Percentiles rank a stretch among this genome's conserved stretches.
phyloP scores from a whole-genome alignment of 2,113 vertebrate genomes.

The Daphoenositta chrysoptera region DNA sequence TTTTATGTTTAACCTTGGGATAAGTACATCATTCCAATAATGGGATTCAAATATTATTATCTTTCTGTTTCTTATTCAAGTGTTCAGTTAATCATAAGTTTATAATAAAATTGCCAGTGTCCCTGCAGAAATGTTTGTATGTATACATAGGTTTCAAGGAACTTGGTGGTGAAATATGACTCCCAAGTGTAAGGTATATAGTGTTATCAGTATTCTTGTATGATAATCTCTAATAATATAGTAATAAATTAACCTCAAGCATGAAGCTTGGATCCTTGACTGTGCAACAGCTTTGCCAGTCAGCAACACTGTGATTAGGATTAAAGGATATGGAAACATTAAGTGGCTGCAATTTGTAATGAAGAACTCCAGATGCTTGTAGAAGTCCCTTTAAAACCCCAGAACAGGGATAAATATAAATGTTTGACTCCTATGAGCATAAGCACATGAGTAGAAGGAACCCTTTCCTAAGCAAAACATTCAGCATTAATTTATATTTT shows the following conservation, averaged over 20 bases:
- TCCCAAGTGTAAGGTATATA: background rate
- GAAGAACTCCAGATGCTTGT: background rate
- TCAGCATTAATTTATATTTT: conserved; percentile 12
- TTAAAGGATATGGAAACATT: background rate
- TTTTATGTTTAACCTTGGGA: background rate
- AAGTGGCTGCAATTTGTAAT: background rate
- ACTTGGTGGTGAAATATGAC: background rate
- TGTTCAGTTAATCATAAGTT: background rate
- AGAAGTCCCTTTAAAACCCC: background rate
- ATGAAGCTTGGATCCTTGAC: background rate
- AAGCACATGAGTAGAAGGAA: background rate
- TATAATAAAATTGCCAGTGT: background rate
- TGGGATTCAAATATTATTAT: background rate
- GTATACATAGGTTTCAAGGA: background rate
- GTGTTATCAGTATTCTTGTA: background rate
- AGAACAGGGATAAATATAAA: background rate
- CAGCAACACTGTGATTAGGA: background rate
- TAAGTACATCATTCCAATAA: background rate
- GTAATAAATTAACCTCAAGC: background rate
- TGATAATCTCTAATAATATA: background rate
- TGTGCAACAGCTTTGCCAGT: background rate
- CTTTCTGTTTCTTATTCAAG: background rate
- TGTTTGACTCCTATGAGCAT: background rate
- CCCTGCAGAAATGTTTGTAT: background rate
- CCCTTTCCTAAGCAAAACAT: background rate